Conservation (phyloP, 2,113 vertebrate species). For the Isichthys henryi region DNA sequence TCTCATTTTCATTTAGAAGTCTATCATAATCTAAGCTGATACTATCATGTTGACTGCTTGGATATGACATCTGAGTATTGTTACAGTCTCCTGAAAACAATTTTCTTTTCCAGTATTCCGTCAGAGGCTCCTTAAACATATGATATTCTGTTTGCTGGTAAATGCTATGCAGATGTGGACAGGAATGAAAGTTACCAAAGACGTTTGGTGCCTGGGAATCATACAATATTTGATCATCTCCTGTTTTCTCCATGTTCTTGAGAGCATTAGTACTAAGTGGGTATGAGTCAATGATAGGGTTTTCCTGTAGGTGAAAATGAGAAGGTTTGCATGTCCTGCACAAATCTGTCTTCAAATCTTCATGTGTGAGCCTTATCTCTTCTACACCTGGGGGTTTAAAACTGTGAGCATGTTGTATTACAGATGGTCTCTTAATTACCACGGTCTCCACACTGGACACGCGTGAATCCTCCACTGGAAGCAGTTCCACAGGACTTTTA, state of each 20-base stretch:
- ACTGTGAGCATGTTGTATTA: constrained; percentile 89
- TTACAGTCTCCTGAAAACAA: constrained; percentile 68
- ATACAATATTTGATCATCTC: constrained; percentile 64
- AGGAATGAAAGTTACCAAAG: constrained; percentile 80
- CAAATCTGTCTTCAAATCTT: constrained; percentile 59
- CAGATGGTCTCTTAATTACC: constrained; percentile 75
- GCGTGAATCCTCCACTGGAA: constrained; percentile 52
- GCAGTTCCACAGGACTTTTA: constrained; percentile 59
- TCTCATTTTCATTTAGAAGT: constrained; percentile 62
- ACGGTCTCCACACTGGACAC: constrained; percentile 57
- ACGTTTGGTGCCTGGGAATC: constrained; percentile 69
- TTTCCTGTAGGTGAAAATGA: constrained; percentile 64
- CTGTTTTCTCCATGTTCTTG: constrained; percentile 66
- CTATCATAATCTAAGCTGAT: constrained; percentile 58
- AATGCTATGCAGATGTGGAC: constrained; percentile 83
- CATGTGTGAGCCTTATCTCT: constrained; percentile 56
- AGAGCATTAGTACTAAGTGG: constrained; percentile 59
- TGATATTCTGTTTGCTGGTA: constrained; percentile 83
- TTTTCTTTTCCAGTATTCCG: constrained; percentile 66
- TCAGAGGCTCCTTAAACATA: constrained; percentile 70
- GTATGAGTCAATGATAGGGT: constrained; percentile 69
- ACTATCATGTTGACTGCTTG: constrained; percentile 67
- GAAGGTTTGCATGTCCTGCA: constrained; percentile 59
- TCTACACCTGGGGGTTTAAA: constrained; percentile 59
- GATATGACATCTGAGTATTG: constrained; percentile 55